phyloP scores from a whole-genome alignment of 2,797 vertebrate species.

The Petrocephalus schoutedeni region DNA sequence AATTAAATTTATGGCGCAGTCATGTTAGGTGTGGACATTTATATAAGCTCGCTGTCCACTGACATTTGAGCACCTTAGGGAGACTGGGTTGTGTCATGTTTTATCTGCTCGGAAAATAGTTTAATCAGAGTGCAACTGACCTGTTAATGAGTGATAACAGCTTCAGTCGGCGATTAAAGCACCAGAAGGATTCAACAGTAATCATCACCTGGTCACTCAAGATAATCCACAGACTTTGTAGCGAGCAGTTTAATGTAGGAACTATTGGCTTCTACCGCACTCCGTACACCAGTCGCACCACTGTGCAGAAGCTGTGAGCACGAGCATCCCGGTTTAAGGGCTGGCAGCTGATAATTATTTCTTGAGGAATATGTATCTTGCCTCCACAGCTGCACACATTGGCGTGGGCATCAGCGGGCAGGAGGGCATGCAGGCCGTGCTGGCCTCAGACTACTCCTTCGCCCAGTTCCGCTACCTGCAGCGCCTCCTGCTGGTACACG shows the following conservation, averaged over 20 bases:
- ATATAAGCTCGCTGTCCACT: not conserved
- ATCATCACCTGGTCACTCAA: no score
- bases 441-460: constrained; percentile 75
- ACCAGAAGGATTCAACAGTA: no score
- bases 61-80: not conserved
- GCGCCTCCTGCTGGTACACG: constrained; percentile 70
- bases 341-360: not conserved
- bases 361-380: not conserved
- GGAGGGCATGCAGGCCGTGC: constrained; percentile 73
- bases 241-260: no score
- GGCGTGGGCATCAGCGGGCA: constrained; percentile 74
- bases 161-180: not conserved
- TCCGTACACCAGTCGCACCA: no score
- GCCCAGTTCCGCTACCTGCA: constrained; percentile 71
- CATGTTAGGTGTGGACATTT: not conserved
- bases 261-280: no score
- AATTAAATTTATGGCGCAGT: not conserved
- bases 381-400: constrained; percentile 63
- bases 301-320: no score
- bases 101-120: not conserved
- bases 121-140: not conserved
- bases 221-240: no score
- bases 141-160: not conserved
- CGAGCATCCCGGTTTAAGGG: not conserved
- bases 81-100: not conserved